A percentile compares a stretch with the other conserved stretches of the same genome.
phyloP scores from a whole-genome alignment of 1,140 invertebrate genomes.

The Paralvinella palmiformis region DNA sequence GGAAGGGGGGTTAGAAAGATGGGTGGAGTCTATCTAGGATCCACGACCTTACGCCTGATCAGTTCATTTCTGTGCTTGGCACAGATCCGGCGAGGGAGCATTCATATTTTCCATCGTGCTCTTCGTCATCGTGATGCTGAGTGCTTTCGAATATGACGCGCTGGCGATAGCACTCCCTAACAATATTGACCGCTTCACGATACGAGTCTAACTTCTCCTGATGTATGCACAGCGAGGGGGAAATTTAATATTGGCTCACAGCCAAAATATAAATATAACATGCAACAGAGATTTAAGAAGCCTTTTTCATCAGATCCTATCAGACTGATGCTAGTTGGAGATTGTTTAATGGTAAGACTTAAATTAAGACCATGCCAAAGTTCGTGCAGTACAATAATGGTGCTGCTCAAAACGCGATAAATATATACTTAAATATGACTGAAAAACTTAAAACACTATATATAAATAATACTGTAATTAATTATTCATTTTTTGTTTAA shows the following conservation, averaged over 20 bases:
- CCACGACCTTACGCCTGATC: no score
- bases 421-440: no score
- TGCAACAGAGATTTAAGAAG: not conserved
- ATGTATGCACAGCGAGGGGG: not conserved
- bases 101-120: not conserved
- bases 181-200: conserved; percentile 1
- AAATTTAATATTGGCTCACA: not conserved
- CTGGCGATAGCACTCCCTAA: conserved; percentile 5
- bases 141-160: not conserved
- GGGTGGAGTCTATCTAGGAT: not conserved
- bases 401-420: no score
- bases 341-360: not conserved
- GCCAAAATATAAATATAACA: not conserved
- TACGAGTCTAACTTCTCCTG: not conserved
- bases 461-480: no score
- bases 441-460: no score
- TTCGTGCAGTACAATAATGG: not conserved
- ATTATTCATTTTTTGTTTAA: no score
- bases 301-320: no score
- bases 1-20: not conserved
- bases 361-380: not conserved
- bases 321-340: no score
- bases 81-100: not conserved
- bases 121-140: not conserved
- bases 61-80: no score